Percentiles rank a stretch among this genome's conserved stretches.
Evolutionary conservation across 2,113 vertebrate genomes (phyloP).

Genomic region (Ciconia maguari): DNA sequence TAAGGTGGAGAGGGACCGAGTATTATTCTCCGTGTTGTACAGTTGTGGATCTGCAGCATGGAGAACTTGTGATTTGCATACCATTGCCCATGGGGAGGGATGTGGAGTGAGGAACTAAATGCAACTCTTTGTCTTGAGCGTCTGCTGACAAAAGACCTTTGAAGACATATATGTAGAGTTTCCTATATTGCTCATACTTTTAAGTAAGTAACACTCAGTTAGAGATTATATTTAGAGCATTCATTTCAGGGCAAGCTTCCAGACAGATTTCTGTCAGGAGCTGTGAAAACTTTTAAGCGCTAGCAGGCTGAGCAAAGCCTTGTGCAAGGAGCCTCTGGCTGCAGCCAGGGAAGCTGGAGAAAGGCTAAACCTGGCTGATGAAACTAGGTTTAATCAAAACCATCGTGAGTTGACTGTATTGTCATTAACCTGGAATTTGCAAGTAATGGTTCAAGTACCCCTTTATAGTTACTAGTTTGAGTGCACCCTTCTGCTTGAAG

Average conservation of each 20-base stretch:
- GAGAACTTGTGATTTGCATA: neutral
- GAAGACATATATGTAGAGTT: accelerated
- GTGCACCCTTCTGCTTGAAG: neutral
- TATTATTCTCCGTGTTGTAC: neutral
- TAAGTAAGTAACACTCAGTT: neutral
- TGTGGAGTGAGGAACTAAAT: neutral
- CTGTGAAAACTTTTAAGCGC: neutral
- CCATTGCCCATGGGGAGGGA: neutral
- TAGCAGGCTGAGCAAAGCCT: neutral
- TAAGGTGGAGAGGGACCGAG: neutral
- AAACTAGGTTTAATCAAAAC: neutral
- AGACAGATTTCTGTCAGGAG: neutral
- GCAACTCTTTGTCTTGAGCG: neutral
- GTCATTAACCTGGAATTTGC: neutral
- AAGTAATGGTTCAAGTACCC: neutral
- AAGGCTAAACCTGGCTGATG: neutral
- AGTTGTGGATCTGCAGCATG: accelerated
- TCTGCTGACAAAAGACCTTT: neutral
- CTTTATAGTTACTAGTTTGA: neutral
- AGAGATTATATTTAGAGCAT: neutral
- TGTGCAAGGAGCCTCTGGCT: neutral
- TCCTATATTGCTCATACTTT: neutral
- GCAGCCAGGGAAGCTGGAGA: neutral
- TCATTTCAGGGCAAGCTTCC: neutral
- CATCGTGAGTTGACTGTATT: neutral